phyloP scores from a whole-genome alignment of 2,797 vertebrate genomes.

The Myotis myotis region DNA sequence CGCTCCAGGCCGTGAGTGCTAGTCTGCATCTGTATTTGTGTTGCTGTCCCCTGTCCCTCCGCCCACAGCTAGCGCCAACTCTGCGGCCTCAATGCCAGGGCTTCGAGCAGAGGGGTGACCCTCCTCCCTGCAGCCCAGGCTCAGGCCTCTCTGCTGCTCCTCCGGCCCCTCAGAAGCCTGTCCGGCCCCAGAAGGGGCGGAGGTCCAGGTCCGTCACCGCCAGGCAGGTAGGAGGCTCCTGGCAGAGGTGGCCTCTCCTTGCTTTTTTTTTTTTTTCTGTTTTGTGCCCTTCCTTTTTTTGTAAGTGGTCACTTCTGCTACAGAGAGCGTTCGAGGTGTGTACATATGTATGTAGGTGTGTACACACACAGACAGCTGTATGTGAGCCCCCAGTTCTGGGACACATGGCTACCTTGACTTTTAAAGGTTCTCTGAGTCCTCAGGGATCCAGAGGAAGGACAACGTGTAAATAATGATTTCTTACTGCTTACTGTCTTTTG shows the following conservation, averaged over 20 bases:
- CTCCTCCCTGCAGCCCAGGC: not conserved
- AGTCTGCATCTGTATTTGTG: not conserved
- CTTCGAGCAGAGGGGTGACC: not conserved
- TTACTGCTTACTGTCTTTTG: slow-evolving; percentile 62
- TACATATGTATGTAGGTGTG: not conserved
- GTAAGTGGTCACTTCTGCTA: slow-evolving; percentile 30
- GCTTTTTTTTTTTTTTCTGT: not conserved
- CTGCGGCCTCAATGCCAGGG: not conserved
- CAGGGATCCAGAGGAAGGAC: slow-evolving; percentile 39
- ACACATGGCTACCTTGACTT: slow-evolving; percentile 29
- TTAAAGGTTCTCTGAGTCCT: slow-evolving; percentile 26
- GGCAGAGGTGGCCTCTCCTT: not conserved
- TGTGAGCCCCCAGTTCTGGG: not conserved
- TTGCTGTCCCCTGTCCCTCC: not conserved
- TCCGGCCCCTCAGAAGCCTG: not conserved
- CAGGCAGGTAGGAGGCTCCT: not conserved
- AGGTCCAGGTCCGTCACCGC: rapidly evolving
- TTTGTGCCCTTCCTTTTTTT: not conserved
- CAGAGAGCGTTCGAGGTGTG: not conserved
- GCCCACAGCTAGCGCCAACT: not conserved
- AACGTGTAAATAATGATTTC: slow-evolving; percentile 78
- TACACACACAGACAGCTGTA: not conserved
- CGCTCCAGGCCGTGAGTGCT: not conserved
- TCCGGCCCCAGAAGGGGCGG: not conserved
- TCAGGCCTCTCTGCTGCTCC: not conserved